phyloP scores from a whole-genome alignment of 2,797 vertebrate species.

The Microtus californicus region DNA sequence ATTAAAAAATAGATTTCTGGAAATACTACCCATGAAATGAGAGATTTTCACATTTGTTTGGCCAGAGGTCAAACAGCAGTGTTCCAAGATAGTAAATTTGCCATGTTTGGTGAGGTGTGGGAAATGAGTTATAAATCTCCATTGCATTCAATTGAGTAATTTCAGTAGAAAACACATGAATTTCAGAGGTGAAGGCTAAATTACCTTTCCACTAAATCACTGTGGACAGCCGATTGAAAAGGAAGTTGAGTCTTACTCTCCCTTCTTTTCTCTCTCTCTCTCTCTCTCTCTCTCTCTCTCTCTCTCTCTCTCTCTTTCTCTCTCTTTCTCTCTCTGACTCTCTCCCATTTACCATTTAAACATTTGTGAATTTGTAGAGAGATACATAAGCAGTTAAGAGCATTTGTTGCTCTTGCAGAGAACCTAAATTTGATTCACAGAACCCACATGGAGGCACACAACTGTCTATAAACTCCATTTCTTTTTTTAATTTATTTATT shows the following conservation, averaged over 20 bases:
- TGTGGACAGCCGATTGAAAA: constrained; percentile 35
- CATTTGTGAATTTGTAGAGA: not conserved
- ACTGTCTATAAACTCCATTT: too few relatives aligned
- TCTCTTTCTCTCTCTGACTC: too few relatives aligned
- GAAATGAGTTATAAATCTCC: constrained; percentile 72
- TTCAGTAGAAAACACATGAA: constrained; percentile 71
- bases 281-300: not conserved
- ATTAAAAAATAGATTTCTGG: constrained; percentile 47
- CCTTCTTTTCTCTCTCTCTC: not conserved
- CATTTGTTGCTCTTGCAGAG: not conserved
- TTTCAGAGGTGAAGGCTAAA: constrained; percentile 69
- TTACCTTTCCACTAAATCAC: constrained; percentile 66
- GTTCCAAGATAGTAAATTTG: constrained; percentile 69
- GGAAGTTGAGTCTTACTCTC: not conserved
- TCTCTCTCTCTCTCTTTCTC: not conserved
- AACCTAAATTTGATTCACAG: not conserved
- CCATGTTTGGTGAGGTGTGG: constrained; percentile 56
- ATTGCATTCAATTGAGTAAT: constrained; percentile 64
- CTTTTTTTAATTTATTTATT: too few relatives aligned
- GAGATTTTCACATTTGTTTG: constrained; percentile 55
- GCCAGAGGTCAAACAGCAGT: constrained; percentile 59
- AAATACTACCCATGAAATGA: constrained; percentile 53
- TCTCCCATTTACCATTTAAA: not conserved
- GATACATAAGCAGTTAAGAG: not conserved
- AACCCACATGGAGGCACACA: not conserved